Evolutionary conservation across 2,888 invertebrate genomes (phyloP).

Genomic region (Acronicta leporina): DNA sequence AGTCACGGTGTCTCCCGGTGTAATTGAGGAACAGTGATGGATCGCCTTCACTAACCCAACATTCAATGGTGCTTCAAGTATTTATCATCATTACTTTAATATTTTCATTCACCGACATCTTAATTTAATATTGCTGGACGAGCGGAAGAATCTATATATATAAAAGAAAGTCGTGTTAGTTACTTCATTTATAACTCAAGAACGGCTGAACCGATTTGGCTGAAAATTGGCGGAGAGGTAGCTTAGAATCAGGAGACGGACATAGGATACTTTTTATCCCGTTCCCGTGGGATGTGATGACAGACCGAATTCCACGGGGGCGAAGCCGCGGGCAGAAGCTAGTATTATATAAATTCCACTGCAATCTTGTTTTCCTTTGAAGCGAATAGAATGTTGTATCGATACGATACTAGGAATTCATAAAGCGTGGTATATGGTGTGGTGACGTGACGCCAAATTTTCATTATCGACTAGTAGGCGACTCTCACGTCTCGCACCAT

Average conservation of each 20-base stretch:
- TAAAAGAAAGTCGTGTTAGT: no score
- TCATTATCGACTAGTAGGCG: conserved; percentile 64
- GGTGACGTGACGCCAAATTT: conserved; percentile 60
- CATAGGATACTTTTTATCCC: no score
- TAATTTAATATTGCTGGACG: not conserved
- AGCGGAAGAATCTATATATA: no score
- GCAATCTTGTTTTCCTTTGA: not conserved
- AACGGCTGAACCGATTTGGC: no score
- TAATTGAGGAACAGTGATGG: conserved; percentile 55
- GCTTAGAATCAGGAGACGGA: no score
- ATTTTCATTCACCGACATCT: conserved; percentile 19
- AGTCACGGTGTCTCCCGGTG: conserved; percentile 50
- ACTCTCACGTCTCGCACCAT: conserved; percentile 58
- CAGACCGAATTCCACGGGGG: no score
- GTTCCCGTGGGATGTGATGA: no score
- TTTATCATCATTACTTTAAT: conserved; percentile 37
- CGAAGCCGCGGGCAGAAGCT: no score
- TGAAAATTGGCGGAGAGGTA: no score
- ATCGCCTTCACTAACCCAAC: conserved; percentile 35
- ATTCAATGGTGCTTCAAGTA: conserved; percentile 32
- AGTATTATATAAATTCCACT: conserved; percentile 1
- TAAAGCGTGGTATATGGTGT: conserved; percentile 56
- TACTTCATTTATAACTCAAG: no score
- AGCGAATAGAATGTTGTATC: conserved; percentile 12
- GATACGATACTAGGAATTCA: conserved; percentile 65